These are phyloP conservation scores for Amiota communis DNA, from an alignment of 2,888 invertebrate genomes.

Conservation along the genomic window DNA sequence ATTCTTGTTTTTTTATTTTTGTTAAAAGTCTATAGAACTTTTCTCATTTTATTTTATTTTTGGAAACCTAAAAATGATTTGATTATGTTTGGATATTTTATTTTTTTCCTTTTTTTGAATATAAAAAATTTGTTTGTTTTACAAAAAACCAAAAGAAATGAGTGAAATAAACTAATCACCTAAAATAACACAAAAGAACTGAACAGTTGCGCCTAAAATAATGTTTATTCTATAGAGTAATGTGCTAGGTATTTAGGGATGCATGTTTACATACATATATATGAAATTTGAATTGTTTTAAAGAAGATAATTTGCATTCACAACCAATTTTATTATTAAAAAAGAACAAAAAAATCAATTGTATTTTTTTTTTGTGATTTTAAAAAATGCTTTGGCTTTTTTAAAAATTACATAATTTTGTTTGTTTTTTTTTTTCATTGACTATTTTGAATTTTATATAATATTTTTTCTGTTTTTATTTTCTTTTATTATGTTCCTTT, in stretches of 20 bases:
- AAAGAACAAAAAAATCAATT: constrained; percentile 14
- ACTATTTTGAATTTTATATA: constrained; percentile 12
- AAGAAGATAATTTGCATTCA: constrained; percentile 56
- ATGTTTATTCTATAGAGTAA: background rate
- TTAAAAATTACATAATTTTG: constrained; percentile 34
- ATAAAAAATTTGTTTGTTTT: constrained; percentile 24
- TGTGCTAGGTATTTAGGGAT: too few relatives aligned
- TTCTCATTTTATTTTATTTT: constrained; percentile 49
- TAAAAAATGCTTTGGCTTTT: constrained; percentile 10
- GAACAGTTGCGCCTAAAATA: background rate
- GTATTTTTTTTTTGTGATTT: background rate
- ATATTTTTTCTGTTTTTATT: constrained; percentile 17
- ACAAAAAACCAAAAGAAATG: background rate
- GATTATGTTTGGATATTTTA: constrained; percentile 64
- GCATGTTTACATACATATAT: too few relatives aligned
- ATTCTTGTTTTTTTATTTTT: constrained; percentile 1
- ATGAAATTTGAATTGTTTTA: too few relatives aligned
- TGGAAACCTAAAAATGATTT: constrained; percentile 64
- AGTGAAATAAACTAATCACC: background rate
- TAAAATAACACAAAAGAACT: too few relatives aligned
- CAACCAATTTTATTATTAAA: constrained; percentile 61
- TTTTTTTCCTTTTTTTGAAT: constrained; percentile 40
- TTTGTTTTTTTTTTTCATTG: constrained; percentile 37
- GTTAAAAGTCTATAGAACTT: background rate
- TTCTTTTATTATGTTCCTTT: too few relatives aligned